Evolutionary conservation across 2,888 invertebrate species (phyloP).

Genomic region (Rhyacophila evoluta): DNA sequence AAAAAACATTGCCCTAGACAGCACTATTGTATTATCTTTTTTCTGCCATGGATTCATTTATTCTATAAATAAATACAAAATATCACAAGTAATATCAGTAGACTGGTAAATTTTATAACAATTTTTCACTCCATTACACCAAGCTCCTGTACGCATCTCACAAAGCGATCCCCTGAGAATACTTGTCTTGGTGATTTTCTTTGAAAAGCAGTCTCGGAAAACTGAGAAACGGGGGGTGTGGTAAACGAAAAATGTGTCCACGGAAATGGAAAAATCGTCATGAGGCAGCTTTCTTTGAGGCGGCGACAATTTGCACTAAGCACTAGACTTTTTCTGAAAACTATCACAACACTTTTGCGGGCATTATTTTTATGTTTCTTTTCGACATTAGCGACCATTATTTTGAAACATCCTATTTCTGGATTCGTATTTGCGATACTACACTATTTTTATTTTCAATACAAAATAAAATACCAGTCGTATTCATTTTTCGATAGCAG

Average conservation of each 20-base stretch:
- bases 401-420: too few species aligned
- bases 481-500: too few species aligned
- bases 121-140: slow-evolving; percentile 48
- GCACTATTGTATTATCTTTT: too few species aligned
- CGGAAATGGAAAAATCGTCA: slow-evolving; percentile 22
- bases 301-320: slow-evolving; percentile 12
- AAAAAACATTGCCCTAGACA: too few species aligned
- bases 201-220: slow-evolving; percentile 23
- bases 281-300: neutral
- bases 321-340: neutral
- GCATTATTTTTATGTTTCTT: neutral
- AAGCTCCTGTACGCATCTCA: slow-evolving; percentile 34
- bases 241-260: slow-evolving; percentile 22
- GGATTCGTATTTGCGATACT: too few species aligned
- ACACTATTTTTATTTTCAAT: too few species aligned
- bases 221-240: slow-evolving; percentile 16
- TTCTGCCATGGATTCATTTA: neutral
- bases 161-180: slow-evolving; percentile 40
- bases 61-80: neutral
- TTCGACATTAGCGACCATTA: neutral
- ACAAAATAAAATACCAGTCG: too few species aligned
- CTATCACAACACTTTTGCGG: neutral
- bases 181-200: slow-evolving; percentile 45
- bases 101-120: slow-evolving; percentile 43
- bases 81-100: slow-evolving; percentile 31